Conservation (phyloP, 1,140 invertebrate species). For the Cepaea nemoralis region DNA sequence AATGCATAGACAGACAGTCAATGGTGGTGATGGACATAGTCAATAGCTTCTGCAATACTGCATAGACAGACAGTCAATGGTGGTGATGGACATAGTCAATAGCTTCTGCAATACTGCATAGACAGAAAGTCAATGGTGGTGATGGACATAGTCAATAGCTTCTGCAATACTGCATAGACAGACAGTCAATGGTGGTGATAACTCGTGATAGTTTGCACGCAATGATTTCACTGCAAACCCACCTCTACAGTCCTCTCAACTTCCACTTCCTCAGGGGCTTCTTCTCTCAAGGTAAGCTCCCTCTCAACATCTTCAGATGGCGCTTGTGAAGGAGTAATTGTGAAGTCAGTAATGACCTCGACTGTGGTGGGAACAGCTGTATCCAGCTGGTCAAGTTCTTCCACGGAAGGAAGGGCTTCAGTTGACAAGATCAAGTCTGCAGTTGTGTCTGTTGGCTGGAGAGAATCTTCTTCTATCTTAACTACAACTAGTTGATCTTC, state of each 20-base stretch:
- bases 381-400: background rate
- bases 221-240: constrained; percentile 27
- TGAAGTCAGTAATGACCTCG: constrained; percentile 2
- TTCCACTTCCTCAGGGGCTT: constrained; percentile 35
- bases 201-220: constrained; percentile 22
- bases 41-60: too few species aligned
- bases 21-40: too few species aligned
- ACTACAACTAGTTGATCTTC: background rate
- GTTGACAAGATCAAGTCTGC: background rate
- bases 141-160: too few species aligned
- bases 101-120: too few species aligned
- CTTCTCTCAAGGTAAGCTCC: constrained; percentile 42
- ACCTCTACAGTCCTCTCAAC: constrained; percentile 45
- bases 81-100: too few species aligned
- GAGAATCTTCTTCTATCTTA: background rate
- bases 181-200: constrained; percentile 15
- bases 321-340: background rate
- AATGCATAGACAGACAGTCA: too few species aligned
- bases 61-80: too few species aligned
- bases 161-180: too few species aligned
- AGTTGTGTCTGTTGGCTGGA: constrained; percentile 5
- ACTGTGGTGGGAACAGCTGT: background rate
- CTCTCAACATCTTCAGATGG: constrained; percentile 26
- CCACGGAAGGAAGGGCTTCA: background rate
- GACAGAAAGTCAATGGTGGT: too few species aligned